Evolutionary conservation across 2,888 invertebrate genomes (phyloP).

Genomic region (Cerastis rubricosa): DNA sequence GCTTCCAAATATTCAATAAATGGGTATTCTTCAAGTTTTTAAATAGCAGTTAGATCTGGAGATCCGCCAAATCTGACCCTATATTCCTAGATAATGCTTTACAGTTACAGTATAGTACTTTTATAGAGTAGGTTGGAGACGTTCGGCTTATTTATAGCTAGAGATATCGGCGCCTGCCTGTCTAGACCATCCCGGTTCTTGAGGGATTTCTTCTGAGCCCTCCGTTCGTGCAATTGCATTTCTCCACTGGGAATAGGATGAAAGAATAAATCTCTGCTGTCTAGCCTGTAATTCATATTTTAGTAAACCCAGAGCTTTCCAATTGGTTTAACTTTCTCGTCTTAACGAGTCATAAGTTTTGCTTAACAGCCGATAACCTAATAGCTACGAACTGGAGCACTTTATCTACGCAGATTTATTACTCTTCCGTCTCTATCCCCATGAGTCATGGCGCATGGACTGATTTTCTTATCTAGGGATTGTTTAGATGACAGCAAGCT

Average conservation of each 20-base stretch:
- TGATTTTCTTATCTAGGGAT: constrained; percentile 74
- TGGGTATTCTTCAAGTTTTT: constrained; percentile 47
- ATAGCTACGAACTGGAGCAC: constrained; percentile 68
- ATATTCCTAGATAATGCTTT: constrained; percentile 66
- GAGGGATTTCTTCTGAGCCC: constrained; percentile 73
- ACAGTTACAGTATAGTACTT: constrained; percentile 62
- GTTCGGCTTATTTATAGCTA: constrained; percentile 76
- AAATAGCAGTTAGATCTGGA: constrained; percentile 61
- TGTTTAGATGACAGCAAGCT: constrained; percentile 66
- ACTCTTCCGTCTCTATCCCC: constrained; percentile 66
- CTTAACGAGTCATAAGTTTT: constrained; percentile 65
- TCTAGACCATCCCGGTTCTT: constrained; percentile 80
- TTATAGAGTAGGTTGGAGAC: constrained; percentile 75
- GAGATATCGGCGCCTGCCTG: constrained; percentile 79
- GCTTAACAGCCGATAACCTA: constrained; percentile 64
- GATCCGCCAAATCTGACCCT: constrained; percentile 72
- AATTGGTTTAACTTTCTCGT: constrained; percentile 69
- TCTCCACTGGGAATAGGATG: constrained; percentile 20
- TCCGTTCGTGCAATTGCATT: constrained; percentile 60
- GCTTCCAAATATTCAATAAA: constrained; percentile 8
- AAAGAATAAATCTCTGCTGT: constrained; percentile 36
- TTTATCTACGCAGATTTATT: constrained; percentile 77
- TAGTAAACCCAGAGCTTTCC: constrained; percentile 62
- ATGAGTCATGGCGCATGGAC: constrained; percentile 66
- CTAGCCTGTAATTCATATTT: constrained; percentile 51